Base-by-base conservation (phyloP, 2,888 invertebrate species). In the Drosophila quinaria region DNA sequence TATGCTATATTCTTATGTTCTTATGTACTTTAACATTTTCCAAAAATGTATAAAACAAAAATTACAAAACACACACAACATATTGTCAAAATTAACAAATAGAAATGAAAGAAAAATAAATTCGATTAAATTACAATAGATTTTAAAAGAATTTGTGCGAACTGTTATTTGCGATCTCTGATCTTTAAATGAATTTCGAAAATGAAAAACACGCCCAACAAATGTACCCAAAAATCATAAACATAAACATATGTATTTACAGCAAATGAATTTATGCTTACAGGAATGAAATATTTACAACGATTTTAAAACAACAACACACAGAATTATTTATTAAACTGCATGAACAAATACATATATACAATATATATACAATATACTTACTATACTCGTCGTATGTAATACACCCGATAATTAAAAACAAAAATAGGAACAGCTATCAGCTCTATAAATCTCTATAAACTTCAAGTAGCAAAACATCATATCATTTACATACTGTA, bases 1-100 rank as follows among this genome's bases (percentile, higher is more conserved):
- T 84, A 89, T 87, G 80, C 83, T 85, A 90, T 86, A 89, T 89
- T 84, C 84, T 84, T 84, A 84, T 89, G 83, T 84, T 84, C 90
- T 84, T 49, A 88, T 73, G 89, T 83, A 84, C 90, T 89, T 89
- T 84, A 89, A 71, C 86, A 88, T 90, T 86, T 86, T 90, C 81
- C 76, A 89, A 86, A 90, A 86, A 90, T 86, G 86, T 86, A 73
- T 70, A 82, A 69, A 52, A 49, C 42, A 42, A 49, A 60, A 55
- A 51, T 25, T 5, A 25, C 6, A 25, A 25, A 25, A 25, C 5
- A 46, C 17, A 42, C 37, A 25, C 10, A 52, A 39, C n/a, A n/a
- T 3, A 46, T 54, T 54, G 54, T 31, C 44, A 1, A 22, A 56
- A 59, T 66, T 44, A 63, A 29, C 50, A 66, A 64, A 65, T 46